phyloP scores from a whole-genome alignment of 2,888 invertebrate genomes.

The Ommatoiulus sabulosus region DNA sequence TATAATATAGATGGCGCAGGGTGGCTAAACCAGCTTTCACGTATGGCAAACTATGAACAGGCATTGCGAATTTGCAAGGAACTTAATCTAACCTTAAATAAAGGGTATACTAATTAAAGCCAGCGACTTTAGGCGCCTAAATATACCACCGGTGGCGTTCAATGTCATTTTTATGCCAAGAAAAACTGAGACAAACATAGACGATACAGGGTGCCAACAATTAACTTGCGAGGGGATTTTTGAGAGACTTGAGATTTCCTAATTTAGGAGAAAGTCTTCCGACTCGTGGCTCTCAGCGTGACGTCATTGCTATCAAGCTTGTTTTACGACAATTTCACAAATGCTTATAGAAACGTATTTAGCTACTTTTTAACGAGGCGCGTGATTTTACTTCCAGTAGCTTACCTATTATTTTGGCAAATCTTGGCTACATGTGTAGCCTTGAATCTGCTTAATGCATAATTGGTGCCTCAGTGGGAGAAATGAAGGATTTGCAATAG shows the following conservation, averaged over 20 bases:
- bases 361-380: neutral
- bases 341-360: neutral
- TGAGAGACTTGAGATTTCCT: neutral
- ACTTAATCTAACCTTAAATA: too few relatives aligned
- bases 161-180: slow-evolving; percentile 10
- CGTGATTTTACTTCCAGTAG: neutral
- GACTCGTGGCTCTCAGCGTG: neutral
- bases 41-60: too few relatives aligned
- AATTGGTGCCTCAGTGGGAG: neutral
- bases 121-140: neutral
- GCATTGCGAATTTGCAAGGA: too few relatives aligned
- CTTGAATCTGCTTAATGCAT: slow-evolving; percentile 14
- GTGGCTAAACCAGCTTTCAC: too few relatives aligned
- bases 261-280: neutral
- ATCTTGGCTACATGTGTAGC: neutral
- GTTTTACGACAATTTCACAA: neutral
- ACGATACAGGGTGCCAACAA: slow-evolving; percentile 2
- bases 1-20: neutral
- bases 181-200: slow-evolving; percentile 17
- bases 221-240: neutral
- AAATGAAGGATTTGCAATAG: neutral
- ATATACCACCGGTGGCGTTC: slow-evolving; percentile 34
- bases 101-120: neutral
- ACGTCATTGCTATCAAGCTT: neutral
- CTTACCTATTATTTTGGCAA: slow-evolving; percentile 4